Base-by-base conservation (phyloP, 1,140 invertebrate species). In the Drosophila pseudoobscura region DNA sequence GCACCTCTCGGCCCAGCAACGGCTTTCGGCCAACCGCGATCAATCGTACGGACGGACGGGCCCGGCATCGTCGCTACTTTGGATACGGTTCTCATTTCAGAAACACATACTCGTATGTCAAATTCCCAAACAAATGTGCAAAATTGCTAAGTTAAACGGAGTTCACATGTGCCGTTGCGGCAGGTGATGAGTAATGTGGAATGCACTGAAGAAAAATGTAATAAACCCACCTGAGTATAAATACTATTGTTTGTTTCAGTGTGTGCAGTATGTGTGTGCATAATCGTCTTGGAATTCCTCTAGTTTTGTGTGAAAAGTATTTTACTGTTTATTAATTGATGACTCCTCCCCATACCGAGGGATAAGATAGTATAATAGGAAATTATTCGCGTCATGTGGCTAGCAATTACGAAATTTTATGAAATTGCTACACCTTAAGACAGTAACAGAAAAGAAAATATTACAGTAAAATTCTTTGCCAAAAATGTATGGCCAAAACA, bases 51-150 rank as follows among this genome's bases (percentile, higher is more conserved):
- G 35, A 39, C 11, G 35, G 59, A 61, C 66, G 72, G 59, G 72
- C 61, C 61, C 50, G 61, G 60, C 17, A 29, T 59, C 6, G 46
- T 44, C 53, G 68, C 13, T 39, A 46, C 69, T 64, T 78, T 85
- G 82, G 82, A 80, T 87, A 85, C 82, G 83, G 82, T 88, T 88
- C 62, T 41, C 17, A 39, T 31, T 49, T 54, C 29, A 43, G 35
- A 39, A 39, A 39, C 8, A 13, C 35, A 39, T 39, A 39, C 35
- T 39, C 35, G 35, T 39, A 39, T 47, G 59, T 82, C 52, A 60
- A 74, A 71, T 58, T 55, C 50, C 41, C 39, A 39, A 41, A 43
- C 66, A 66, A 83, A 60, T 61, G 46, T 47, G 66, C 73, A 68
- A 71, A 58, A 61, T 78, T 58, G 45, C 75, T 52, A 68, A 75